These are phyloP conservation scores for Morus bassanus DNA, from an alignment of 2,797 vertebrate genomes.

Conservation along the genomic window DNA sequence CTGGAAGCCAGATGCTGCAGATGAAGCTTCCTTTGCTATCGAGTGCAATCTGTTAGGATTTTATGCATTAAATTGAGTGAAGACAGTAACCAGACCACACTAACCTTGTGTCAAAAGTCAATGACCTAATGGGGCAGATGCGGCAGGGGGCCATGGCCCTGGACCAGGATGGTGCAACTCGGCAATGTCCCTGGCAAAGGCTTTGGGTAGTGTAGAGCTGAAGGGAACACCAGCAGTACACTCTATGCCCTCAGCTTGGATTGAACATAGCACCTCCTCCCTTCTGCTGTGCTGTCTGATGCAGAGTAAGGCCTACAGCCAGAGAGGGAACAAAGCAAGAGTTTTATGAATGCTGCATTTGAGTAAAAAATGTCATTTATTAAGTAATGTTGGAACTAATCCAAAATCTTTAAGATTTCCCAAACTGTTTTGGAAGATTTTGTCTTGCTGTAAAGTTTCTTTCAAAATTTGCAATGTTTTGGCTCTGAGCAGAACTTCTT, in stretches of 20 bases:
- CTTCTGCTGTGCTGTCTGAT: not conserved
- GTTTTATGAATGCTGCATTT: not conserved
- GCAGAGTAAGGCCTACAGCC: not conserved
- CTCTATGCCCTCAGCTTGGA: not conserved
- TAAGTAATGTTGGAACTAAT: not conserved
- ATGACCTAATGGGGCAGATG: not conserved
- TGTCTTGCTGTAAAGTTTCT: not conserved
- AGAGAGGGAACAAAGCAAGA: not conserved
- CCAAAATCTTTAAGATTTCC: not conserved
- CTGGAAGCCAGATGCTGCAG: not conserved
- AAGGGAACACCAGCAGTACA: not conserved
- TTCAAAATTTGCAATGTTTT: not conserved
- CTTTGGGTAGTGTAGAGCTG: not conserved
- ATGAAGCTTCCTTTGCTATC: not conserved
- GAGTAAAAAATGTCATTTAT: not conserved
- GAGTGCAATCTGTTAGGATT: not conserved
- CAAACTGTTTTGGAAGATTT: not conserved
- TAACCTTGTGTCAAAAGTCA: not conserved
- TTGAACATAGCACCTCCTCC: not conserved
- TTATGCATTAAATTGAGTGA: not conserved
- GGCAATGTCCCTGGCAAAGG: not conserved
- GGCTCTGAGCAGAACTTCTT: not conserved
- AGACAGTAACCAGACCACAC: not conserved
- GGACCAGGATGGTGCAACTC: rapidly evolving
- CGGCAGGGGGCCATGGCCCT: not conserved